Conservation (phyloP, 2,113 vertebrate species). For the Apeltes quadracus region DNA sequence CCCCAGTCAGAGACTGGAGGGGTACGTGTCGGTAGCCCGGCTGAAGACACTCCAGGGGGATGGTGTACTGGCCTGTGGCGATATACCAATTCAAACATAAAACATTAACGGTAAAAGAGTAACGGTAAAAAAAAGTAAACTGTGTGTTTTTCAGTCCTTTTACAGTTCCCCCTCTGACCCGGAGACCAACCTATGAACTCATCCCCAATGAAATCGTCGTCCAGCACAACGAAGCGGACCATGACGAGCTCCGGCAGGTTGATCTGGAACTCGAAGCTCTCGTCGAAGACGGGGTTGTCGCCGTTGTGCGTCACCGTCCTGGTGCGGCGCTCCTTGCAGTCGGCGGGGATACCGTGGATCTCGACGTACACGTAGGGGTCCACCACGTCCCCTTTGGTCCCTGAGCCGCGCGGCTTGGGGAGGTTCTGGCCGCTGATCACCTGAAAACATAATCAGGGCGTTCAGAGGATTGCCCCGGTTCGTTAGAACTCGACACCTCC, state of each 20-base stretch:
- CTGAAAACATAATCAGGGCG: constrained; percentile 61
- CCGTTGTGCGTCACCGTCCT: constrained; percentile 92
- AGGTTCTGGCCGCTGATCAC: constrained; percentile 95
- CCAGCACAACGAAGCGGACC: constrained; percentile 95
- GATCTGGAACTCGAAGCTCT: constrained; percentile 97
- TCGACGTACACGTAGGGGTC: constrained; percentile 95
- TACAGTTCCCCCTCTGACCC: background rate
- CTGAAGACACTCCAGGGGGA: constrained; percentile 93
- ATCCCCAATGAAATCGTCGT: constrained; percentile 95
- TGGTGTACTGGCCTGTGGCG: constrained; percentile 90
- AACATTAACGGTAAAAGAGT: background rate
- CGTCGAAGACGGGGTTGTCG: constrained; percentile 93
- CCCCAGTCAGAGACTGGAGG: constrained; percentile 90
- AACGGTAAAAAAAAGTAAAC: no score
- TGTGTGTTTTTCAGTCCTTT: background rate
- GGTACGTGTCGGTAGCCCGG: constrained; percentile 92
- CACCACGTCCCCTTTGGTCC: constrained; percentile 93
- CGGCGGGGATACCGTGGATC: constrained; percentile 94
- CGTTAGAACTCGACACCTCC: background rate
- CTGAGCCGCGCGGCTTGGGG: constrained; percentile 91
- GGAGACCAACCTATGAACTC: constrained; percentile 87
- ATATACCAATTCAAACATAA: background rate
- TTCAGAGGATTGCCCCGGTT: background rate
- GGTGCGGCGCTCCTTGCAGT: constrained; percentile 94
- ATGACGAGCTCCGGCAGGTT: constrained; percentile 94